Percentiles rank a stretch among this genome's conserved stretches.
These are phyloP conservation scores for Barnardius zonarius DNA, from an alignment of 2,113 vertebrate genomes.

Conservation along the genomic window DNA sequence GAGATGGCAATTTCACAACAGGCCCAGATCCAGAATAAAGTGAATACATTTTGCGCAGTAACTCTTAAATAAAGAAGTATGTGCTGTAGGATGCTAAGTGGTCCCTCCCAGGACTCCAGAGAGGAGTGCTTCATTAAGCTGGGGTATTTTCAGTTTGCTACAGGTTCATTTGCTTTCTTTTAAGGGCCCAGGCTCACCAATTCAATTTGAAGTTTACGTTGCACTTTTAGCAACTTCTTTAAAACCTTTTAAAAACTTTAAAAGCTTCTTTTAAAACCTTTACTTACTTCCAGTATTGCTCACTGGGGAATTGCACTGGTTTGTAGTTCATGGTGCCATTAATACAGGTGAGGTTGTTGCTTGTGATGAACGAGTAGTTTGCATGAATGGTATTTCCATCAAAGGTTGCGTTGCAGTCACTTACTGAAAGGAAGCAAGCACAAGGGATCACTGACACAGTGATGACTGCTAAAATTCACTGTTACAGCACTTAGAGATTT, in stretches of 20 bases:
- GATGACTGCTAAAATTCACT: background rate
- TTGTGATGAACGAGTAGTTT: constrained; percentile 58
- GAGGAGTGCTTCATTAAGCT: background rate
- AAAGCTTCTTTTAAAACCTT: background rate
- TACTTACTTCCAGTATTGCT: constrained; percentile 96
- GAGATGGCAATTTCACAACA: background rate
- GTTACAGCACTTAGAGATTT: background rate
- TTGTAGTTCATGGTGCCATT: constrained; percentile 60
- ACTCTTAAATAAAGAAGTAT: background rate
- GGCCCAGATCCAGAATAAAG: background rate
- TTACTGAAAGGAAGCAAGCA: constrained; percentile 53
- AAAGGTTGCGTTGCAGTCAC: constrained; percentile 71
- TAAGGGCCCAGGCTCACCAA: background rate
- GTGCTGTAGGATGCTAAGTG: background rate
- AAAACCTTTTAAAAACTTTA: background rate
- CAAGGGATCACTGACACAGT: background rate
- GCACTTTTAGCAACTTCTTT: background rate
- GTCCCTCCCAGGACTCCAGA: background rate
- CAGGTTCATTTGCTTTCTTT: background rate
- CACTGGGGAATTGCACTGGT: constrained; percentile 81
- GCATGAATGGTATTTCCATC: background rate
- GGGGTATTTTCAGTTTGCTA: background rate
- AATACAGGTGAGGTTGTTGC: constrained; percentile 73
- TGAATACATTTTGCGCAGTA: background rate
- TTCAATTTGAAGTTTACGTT: background rate